Percentiles rank a stretch among this genome's conserved stretches.
These are phyloP conservation scores for Sisyra nigra DNA, from an alignment of 2,888 invertebrate genomes.

Conservation along the genomic window DNA sequence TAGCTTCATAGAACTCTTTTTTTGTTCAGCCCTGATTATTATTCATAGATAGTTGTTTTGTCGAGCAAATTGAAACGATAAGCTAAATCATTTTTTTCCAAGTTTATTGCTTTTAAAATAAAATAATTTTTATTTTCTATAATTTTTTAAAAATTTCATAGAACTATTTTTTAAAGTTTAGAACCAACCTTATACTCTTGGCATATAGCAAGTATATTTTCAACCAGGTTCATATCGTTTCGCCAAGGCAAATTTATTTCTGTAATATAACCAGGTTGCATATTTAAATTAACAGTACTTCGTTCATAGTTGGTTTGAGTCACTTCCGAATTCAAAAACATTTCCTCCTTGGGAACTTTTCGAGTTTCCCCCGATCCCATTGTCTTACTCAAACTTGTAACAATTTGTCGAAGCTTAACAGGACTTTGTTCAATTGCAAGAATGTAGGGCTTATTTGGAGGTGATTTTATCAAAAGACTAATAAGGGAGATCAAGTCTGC, in stretches of 20 bases:
- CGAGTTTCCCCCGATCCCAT: conserved; percentile 38
- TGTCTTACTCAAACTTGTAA: conserved; percentile 36
- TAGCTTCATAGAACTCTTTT: too few relatives aligned
- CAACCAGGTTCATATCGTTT: conserved; percentile 33
- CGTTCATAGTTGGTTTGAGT: conserved; percentile 37
- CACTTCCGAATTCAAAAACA: conserved; percentile 35
- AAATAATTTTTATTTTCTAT: too few relatives aligned
- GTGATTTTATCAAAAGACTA: conserved; percentile 29
- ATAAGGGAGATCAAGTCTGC: conserved; percentile 34
- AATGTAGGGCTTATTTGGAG: conserved; percentile 35
- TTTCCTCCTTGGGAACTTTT: conserved; percentile 37
- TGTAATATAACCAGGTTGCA: conserved; percentile 40
- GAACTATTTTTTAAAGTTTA: too few relatives aligned
- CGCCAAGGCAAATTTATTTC: conserved; percentile 34
- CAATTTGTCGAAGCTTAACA: conserved; percentile 34
- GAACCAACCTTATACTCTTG: conserved; percentile 19
- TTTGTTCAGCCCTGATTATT: too few relatives aligned
- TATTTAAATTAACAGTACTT: conserved; percentile 36
- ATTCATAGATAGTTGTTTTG: too few relatives aligned
- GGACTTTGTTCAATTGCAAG: conserved; percentile 44
- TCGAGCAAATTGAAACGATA: too few relatives aligned
- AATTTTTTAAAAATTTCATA: too few relatives aligned
- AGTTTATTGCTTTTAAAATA: too few relatives aligned
- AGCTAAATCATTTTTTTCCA: too few relatives aligned
- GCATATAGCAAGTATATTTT: conserved; percentile 27